Percentiles rank a stretch among this genome's conserved stretches.
Conservation (phyloP, 2,797 vertebrate genomes). For the Lophius americanus region DNA sequence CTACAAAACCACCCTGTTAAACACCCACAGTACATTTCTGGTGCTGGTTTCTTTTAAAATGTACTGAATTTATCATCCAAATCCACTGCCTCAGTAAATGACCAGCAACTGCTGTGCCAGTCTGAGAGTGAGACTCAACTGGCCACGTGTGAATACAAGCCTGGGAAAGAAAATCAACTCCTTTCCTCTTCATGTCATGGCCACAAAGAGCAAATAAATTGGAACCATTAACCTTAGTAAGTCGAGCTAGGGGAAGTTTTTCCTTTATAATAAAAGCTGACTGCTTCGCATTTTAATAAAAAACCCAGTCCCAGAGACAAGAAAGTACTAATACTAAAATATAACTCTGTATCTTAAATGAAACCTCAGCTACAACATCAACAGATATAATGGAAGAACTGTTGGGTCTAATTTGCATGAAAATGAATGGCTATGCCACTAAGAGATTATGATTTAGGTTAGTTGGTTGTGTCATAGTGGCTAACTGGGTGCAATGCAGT, state of each 20-base stretch:
- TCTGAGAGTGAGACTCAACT: conserved; percentile 20
- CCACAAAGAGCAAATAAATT: conserved; percentile 13
- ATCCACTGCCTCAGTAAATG: conserved; percentile 15
- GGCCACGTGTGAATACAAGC: conserved; percentile 26
- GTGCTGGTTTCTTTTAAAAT: conserved; percentile 19
- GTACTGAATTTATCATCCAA: conserved; percentile 36
- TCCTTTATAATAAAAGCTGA: not conserved
- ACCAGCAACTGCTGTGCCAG: conserved; percentile 21
- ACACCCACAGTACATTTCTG: conserved; percentile 25
- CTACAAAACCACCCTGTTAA: conserved; percentile 17
- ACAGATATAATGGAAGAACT: conserved; percentile 11
- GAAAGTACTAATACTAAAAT: conserved; percentile 9
- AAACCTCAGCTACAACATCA: conserved; percentile 6
- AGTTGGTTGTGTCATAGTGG: conserved; percentile 62
- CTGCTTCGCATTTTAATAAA: not conserved
- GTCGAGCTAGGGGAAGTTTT: not conserved
- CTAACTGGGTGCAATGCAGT: conserved; percentile 73
- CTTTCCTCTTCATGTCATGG: not conserved
- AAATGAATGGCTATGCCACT: conserved; percentile 47
- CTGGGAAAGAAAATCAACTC: conserved; percentile 1
- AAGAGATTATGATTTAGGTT: conserved; percentile 63
- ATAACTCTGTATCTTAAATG: not conserved
- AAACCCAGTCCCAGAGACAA: not conserved
- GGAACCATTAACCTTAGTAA: conserved; percentile 5
- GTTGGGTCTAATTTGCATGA: conserved; percentile 3